These are phyloP conservation scores for Pionites leucogaster DNA, from an alignment of 2,113 vertebrate species.

Conservation along the genomic window DNA sequence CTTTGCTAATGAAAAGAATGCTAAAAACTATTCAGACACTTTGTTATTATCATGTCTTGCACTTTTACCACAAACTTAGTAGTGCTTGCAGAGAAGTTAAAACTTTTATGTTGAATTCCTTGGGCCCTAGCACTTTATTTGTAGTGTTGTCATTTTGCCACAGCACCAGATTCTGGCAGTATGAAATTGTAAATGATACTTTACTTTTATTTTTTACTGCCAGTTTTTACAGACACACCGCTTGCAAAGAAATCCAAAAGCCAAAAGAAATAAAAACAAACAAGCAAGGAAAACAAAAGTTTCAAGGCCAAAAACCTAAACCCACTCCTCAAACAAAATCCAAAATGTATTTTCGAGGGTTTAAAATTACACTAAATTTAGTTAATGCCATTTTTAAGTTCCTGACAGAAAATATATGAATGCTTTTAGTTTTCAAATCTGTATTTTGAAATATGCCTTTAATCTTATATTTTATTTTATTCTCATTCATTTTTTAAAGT, in stretches of 20 bases:
- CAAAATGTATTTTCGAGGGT: not conserved
- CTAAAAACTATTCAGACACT: not conserved
- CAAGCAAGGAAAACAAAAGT: not conserved
- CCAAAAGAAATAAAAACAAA: not conserved
- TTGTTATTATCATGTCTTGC: not conserved
- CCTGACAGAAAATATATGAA: not conserved
- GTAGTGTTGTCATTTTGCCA: not conserved
- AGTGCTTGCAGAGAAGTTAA: not conserved
- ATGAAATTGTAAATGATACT: not conserved
- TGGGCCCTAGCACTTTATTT: not conserved
- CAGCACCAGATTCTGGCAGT: not conserved
- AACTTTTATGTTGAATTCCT: not conserved
- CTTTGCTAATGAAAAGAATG: not conserved
- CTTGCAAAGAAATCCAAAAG: not conserved
- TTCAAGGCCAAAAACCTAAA: not conserved
- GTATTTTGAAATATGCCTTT: conserved; percentile 4
- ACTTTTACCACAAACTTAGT: not conserved
- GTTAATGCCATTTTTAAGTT: fast-evolving
- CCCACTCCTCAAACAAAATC: not conserved
- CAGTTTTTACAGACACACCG: not conserved
- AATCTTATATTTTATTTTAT: conserved; percentile 15
- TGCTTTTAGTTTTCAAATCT: not conserved
- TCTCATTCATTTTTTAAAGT: conserved; percentile 20
- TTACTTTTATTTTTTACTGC: not conserved
- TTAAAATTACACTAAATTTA: not conserved